Evolutionary conservation across 2,797 vertebrate species (phyloP).

Genomic region (Fringilla coelebs): DNA sequence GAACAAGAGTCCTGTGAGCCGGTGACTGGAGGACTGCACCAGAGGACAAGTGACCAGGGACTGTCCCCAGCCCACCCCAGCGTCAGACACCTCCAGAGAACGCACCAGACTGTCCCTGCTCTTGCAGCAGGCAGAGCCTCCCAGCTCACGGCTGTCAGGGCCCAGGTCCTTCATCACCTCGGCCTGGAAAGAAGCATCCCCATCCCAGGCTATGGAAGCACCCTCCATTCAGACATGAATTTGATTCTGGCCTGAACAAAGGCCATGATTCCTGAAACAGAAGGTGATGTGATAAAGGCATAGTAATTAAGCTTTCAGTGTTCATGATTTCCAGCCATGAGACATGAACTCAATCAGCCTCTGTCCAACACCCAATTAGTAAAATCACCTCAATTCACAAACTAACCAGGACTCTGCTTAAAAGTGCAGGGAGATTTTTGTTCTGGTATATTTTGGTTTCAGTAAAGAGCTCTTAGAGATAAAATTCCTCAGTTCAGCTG

Average conservation of each 20-base stretch:
- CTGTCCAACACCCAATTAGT: background rate
- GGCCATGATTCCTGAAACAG: background rate
- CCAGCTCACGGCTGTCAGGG: rapidly evolving
- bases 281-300: background rate
- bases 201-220: background rate
- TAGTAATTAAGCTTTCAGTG: background rate
- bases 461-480: background rate
- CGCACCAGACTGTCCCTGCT: rapidly evolving
- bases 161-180: background rate
- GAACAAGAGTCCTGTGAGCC: rapidly evolving
- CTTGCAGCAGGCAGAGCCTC: background rate
- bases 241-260: background rate
- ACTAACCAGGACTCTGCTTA: background rate
- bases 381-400: background rate
- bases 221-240: background rate
- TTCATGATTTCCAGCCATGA: background rate
- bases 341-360: background rate
- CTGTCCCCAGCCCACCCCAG: background rate
- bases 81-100: background rate
- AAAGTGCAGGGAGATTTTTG: background rate
- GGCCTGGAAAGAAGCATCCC: background rate
- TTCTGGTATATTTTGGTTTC: background rate
- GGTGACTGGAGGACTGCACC: background rate
- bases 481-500: background rate
- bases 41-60: background rate